A percentile compares a stretch with the other conserved stretches of the same genome.
These are phyloP conservation scores for Tetraodon nigroviridis DNA, from an alignment of 2,113 vertebrate genomes.

Conservation along the genomic window DNA sequence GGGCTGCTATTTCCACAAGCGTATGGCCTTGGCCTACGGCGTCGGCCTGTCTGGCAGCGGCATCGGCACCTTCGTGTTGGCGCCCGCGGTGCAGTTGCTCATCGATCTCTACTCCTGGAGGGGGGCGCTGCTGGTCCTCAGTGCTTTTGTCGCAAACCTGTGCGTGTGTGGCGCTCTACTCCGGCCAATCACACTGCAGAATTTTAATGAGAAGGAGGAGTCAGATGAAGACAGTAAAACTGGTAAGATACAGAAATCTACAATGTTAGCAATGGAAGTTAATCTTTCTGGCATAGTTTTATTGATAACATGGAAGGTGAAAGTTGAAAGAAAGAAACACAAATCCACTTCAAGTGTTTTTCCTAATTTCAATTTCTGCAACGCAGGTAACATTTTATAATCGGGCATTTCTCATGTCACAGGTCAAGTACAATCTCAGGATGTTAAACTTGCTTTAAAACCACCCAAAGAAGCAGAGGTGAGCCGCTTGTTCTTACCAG, in stretches of 20 bases:
- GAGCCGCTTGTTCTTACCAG: neutral
- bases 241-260: neutral
- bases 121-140: constrained; percentile 89
- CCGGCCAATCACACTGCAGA: constrained; percentile 77
- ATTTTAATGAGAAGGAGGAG: constrained; percentile 44
- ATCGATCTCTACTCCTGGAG: constrained; percentile 91
- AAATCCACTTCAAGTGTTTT: too few relatives aligned
- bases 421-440: constrained; percentile 3
- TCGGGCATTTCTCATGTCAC: too few relatives aligned
- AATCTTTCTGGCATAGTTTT: too few relatives aligned
- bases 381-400: too few relatives aligned
- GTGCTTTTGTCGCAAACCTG: constrained; percentile 89
- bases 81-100: constrained; percentile 87
- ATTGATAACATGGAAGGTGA: too few relatives aligned
- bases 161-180: constrained; percentile 92
- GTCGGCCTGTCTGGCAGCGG: constrained; percentile 94
- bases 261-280: too few relatives aligned
- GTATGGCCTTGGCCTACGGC: constrained; percentile 87
- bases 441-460: constrained; percentile 9
- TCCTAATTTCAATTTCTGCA: too few relatives aligned
- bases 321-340: too few relatives aligned
- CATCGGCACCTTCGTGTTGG: constrained; percentile 90
- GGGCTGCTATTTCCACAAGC: constrained; percentile 86
- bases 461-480: neutral
- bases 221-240: neutral